Base-by-base conservation (phyloP, 2,888 invertebrate genomes). In the Sarcophaga variegata region DNA sequence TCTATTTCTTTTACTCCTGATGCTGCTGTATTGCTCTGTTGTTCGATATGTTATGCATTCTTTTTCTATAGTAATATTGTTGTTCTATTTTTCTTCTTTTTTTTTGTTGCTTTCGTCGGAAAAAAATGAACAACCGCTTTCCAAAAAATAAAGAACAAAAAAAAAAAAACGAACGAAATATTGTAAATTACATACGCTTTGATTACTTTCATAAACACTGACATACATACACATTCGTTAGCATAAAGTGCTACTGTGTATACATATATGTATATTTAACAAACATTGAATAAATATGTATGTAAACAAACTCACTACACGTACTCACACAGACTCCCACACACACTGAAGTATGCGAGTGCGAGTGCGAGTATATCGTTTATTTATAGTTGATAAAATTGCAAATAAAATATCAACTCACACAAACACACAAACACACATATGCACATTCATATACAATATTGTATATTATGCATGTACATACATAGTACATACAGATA, bases 101-200 rank as follows among this genome's bases (percentile, higher is more conserved):
- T 37, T 54, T 25, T 71, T 59, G 45, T 62, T 81, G 78, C 67
- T 87, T 81, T 84, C 81, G 84, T 87, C 84, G 66, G 81, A 81
- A 71, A 77, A 66, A 72, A 54, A 54, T 67, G 66, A 79, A 67
- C 74, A 77, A 69, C 75, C 72, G 25, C 64, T 17, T 22, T 70
- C n/a, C 47, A 69, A 67, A 20, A 47, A 22, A 20, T 17, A 75
- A 85, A 79, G 82, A 71, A 14, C 20, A 67, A 20, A 10, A 10
- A 12, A 10, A 10, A 12, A 85, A 76, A 86, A 66, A 47, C 66
- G 70, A 78, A 76, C 75, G 81, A 87, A 81, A 87, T 87, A 81
- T 84, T 87, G 81, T 70, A 84, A 87, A 84, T 81, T 87, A 72
- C 84, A 84, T 79, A 79, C 76, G 79, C 71, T 87, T 87, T 87